Percentiles rank a stretch among this genome's conserved stretches.
Evolutionary conservation across 2,888 invertebrate species (phyloP).

Genomic region (Drosophila multiciliata): DNA sequence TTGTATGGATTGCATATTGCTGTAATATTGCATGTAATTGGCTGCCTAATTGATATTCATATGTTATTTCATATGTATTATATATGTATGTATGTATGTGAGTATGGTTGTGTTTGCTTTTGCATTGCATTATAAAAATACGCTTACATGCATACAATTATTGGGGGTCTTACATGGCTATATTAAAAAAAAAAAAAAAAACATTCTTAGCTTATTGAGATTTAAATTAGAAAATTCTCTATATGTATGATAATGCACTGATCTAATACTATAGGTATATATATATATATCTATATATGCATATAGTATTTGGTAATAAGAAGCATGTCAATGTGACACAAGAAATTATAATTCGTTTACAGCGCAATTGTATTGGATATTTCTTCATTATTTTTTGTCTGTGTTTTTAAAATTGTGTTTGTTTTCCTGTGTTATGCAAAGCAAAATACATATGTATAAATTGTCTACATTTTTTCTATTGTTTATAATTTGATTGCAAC

Average conservation of each 20-base stretch:
- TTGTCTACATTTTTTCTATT: slow-evolving; percentile 17
- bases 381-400: not conserved
- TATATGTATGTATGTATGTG: slow-evolving; percentile 15
- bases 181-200: slow-evolving; percentile 37
- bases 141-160: slow-evolving; percentile 33
- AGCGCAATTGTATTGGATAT: slow-evolving; percentile 51
- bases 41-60: slow-evolving; percentile 53
- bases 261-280: slow-evolving; percentile 27
- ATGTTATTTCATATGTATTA: slow-evolving; percentile 12
- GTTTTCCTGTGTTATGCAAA: slow-evolving; percentile 41
- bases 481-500: not conserved
- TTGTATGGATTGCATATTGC: slow-evolving; percentile 15
- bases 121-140: not conserved
- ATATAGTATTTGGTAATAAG: slow-evolving; percentile 54
- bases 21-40: slow-evolving; percentile 35
- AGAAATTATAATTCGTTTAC: slow-evolving; percentile 73
- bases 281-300: slow-evolving; percentile 21
- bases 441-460: slow-evolving; percentile 46
- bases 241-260: slow-evolving; percentile 36
- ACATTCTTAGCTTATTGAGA: slow-evolving; percentile 16
- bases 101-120: slow-evolving; percentile 11
- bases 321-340: slow-evolving; percentile 75
- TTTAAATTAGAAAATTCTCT: slow-evolving; percentile 28
- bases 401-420: slow-evolving; percentile 3
- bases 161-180: slow-evolving; percentile 44